Evolutionary conservation across 2,888 invertebrate genomes (phyloP).

Genomic region (Rugalucina vietnamica): DNA sequence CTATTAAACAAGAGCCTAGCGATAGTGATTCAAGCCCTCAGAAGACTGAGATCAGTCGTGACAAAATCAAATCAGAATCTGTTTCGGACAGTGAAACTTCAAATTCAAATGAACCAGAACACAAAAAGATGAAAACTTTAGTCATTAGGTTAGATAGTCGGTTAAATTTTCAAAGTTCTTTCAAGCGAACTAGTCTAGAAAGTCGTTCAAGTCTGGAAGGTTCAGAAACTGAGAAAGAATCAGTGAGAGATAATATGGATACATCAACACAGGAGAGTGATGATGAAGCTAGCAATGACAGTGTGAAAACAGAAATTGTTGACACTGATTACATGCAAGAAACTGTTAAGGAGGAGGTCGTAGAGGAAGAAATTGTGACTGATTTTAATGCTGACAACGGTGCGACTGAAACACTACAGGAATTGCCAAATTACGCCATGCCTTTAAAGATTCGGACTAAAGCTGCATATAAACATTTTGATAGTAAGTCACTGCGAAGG

Average conservation of each 20-base stretch:
- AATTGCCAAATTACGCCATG: neutral
- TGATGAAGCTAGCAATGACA: constrained; percentile 13
- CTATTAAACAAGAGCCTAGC: constrained; percentile 14
- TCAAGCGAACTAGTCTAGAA: constrained; percentile 51
- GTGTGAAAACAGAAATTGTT: neutral
- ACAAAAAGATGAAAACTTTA: constrained; percentile 63
- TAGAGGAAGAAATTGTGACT: constrained; percentile 70
- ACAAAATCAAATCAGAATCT: neutral
- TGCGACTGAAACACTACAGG: neutral
- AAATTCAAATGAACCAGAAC: neutral
- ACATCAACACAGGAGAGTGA: constrained; percentile 7
- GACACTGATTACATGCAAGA: neutral
- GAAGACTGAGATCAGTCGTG: neutral
- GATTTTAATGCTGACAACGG: neutral
- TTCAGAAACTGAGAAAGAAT: neutral
- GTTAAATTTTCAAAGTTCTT: constrained; percentile 69
- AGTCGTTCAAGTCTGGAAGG: constrained; percentile 38
- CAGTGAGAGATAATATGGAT: neutral
- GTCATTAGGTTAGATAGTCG: constrained; percentile 72
- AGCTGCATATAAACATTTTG: constrained; percentile 8
- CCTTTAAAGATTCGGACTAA: constrained; percentile 2
- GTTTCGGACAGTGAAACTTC: neutral
- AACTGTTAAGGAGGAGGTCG: constrained; percentile 19
- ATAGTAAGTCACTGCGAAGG: neutral
- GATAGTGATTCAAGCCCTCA: neutral